Evolutionary conservation across 2,797 vertebrate genomes (phyloP).

Genomic region (Lemur catta): DNA sequence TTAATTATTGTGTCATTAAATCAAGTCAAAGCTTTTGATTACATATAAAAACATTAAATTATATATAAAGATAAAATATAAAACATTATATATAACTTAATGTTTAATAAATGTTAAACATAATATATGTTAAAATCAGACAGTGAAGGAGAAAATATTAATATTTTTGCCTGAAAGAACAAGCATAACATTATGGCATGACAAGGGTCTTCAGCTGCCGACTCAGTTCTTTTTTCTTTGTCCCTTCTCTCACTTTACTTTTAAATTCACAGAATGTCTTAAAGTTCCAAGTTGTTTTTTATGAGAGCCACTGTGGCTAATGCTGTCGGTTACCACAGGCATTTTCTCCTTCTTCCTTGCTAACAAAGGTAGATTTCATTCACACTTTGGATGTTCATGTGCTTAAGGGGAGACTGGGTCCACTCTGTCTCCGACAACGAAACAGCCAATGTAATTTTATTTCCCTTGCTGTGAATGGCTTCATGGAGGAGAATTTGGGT

Average conservation of each 20-base stretch:
- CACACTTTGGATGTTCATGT: background rate
- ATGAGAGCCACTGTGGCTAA: no score
- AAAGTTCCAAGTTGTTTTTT: background rate
- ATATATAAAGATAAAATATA: background rate
- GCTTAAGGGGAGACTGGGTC: background rate
- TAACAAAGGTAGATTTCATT: background rate
- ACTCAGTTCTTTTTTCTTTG: background rate
- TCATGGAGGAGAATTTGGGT: background rate
- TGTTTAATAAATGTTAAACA: background rate
- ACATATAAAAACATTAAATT: background rate
- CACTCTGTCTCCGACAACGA: background rate
- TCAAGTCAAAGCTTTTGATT: background rate
- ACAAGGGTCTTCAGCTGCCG: background rate
- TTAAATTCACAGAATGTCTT: background rate
- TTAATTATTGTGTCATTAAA: background rate
- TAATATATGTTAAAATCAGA: background rate
- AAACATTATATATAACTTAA: background rate
- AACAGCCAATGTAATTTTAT: background rate
- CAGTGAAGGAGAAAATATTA: background rate
- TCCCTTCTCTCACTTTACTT: background rate
- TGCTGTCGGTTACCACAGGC: background rate
- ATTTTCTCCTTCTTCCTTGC: background rate
- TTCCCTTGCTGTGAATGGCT: background rate
- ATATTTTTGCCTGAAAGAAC: background rate
- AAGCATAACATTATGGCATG: background rate